phyloP scores from a whole-genome alignment of 2,888 invertebrate genomes.

The Conchocele bisecta region DNA sequence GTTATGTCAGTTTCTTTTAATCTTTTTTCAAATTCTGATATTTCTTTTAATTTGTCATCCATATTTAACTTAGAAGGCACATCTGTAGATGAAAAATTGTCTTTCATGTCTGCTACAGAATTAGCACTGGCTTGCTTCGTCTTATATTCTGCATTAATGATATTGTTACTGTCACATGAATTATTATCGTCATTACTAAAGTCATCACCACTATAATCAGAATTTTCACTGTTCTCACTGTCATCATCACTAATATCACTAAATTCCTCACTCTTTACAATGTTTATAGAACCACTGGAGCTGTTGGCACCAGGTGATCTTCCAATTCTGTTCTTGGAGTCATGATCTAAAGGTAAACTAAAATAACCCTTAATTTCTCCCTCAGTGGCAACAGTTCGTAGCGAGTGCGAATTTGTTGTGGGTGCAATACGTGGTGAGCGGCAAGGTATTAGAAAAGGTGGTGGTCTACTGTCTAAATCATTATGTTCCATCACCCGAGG shows the following conservation, averaged over 20 bases:
- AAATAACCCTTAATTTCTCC: slow-evolving; percentile 5
- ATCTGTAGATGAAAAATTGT: no score
- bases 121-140: no score
- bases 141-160: no score
- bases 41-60: slow-evolving; percentile 41
- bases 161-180: neutral
- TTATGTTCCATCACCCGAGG: neutral
- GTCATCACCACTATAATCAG: neutral
- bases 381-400: neutral
- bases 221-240: slow-evolving; percentile 25
- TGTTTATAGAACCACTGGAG: slow-evolving; percentile 52
- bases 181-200: neutral
- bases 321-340: neutral
- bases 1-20: slow-evolving; percentile 19
- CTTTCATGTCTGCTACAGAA: no score
- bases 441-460: slow-evolving; percentile 53
- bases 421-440: slow-evolving; percentile 46
- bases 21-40: slow-evolving; percentile 49
- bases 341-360: slow-evolving; percentile 7
- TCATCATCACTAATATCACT: slow-evolving; percentile 67
- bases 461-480: slow-evolving; percentile 15
- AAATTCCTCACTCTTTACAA: slow-evolving; percentile 63
- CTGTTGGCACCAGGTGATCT: slow-evolving; percentile 39
- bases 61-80: no score
- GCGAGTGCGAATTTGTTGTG: slow-evolving; percentile 22